A percentile compares a stretch with the other conserved stretches of the same genome.
Conservation (phyloP, 1,140 invertebrate genomes). For the Phymastichus coffea region DNA sequence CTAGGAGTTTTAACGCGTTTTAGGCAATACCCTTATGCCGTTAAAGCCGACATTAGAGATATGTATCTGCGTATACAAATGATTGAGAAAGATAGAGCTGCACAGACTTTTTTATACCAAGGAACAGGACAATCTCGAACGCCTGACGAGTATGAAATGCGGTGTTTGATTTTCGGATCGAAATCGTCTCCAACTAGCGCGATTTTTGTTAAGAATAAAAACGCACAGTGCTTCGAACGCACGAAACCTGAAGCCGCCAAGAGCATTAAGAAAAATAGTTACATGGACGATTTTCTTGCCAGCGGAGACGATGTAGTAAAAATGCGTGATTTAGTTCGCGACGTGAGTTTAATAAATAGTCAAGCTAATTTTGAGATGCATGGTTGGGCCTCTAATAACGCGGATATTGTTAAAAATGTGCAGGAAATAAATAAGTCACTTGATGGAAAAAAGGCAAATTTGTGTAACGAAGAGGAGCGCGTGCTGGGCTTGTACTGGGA, state of each 20-base stretch:
- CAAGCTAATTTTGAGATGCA: neutral
- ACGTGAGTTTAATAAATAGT: neutral
- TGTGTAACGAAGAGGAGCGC: no score
- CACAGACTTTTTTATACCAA: constrained; percentile 22
- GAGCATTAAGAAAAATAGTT: neutral
- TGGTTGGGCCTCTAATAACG: neutral
- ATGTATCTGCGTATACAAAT: constrained; percentile 2
- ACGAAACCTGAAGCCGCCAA: neutral
- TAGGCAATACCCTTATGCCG: neutral
- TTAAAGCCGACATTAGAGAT: neutral
- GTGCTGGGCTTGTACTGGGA: constrained; percentile 2
- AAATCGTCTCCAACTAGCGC: constrained; percentile 39
- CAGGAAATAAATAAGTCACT: neutral
- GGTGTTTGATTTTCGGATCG: constrained; percentile 42
- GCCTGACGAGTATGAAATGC: constrained; percentile 36
- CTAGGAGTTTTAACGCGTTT: neutral
- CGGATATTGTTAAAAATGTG: neutral
- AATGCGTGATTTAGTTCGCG: neutral
- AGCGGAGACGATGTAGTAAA: neutral
- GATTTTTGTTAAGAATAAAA: constrained; percentile 35
- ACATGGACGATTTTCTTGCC: neutral
- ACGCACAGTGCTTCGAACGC: neutral
- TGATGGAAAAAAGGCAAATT: neutral
- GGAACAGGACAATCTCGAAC: neutral
- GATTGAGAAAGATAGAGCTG: constrained; percentile 2